Evolutionary conservation across 2,797 vertebrate genomes (phyloP), one percentile per base, ranked within the genome.

Genomic region (Brachymystax lenok): DNA sequence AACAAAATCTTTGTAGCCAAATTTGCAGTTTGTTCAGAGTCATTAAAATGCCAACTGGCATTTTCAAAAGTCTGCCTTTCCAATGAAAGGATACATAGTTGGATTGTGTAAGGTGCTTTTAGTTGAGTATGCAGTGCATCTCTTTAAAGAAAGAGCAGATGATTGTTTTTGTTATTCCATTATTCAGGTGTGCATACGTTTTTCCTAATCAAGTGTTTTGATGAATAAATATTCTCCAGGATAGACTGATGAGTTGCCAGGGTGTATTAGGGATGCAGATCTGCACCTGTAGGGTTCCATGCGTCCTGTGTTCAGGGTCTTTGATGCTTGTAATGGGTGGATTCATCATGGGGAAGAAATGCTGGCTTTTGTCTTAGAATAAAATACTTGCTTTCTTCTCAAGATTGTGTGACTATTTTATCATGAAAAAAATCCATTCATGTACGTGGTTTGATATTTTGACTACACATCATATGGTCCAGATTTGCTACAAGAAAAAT

Each of bases 241-340:
- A 14, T 66, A 66, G 24, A 8, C 24, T 66, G 63, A 66, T 66
- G 63, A 66, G 4, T 30, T 14, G 24, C 63, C 27, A 66, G 24
- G 64, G 5, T 59, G 5, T 56, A 56, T 19, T 16, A 13, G n/a
- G 6, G 69, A 70, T 72, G 72, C 69, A 79, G 46, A 46, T 66
- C 46, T 64, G 46, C 72, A 78, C 69, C 72, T 74, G 75, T 64
- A 61, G 74, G 56, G 13, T 28, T 28, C 12, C 63, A 30, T 66
- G 63, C n/a, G 21, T 59, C 4, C 8, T 21, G 56, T 59, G 4
- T 59, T 59, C 56, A 59, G 17, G 56, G 6, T 1, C 17, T 59
- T 59, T n/a, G 17, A 19, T 59, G 19, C 63, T 28, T 64, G 21
- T 14, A 12, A 7, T 66, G 63, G 12, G 21, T 8, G 19, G 56